Base-by-base conservation (phyloP, 2,888 invertebrate species). In the Hypolimnas misippus region DNA sequence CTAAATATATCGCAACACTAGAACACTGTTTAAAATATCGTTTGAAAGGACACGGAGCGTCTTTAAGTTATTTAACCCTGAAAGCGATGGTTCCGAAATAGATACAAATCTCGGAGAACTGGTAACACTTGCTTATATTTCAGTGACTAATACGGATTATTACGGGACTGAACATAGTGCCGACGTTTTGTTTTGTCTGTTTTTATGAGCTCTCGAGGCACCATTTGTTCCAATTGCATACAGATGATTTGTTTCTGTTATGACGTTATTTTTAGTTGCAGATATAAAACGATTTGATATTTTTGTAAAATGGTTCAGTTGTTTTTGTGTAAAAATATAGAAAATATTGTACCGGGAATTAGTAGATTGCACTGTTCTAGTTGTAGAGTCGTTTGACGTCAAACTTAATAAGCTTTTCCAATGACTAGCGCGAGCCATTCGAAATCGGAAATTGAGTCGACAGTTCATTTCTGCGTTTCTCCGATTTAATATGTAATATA, bases 11-110 rank as follows among this genome's bases (percentile, higher is more conserved):
- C 60, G 67, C 70, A 65, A 67, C 70, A 73, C 71, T 75, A 72
- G 73, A 73, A 62, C 78, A 75, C 74, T 73, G 70, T 72, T 78
- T 77, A 82, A 82, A 84, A 82, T 81, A 82, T 77, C 77, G 73
- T 72, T 74, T 74, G 69, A 80, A 81, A 82, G 78, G 82, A 85
- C 82, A 82, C 78, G 75, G 74, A 73, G 59, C 65, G 76, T 73
- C 77, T 81, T 77, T 74, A 77, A 88, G 87, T 88, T 89, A 89
- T 89, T 89, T 89, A 89, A 89, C 89, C 89, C 89, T 89, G 89
- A 89, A 89, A 84, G 78, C 80, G 76, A 75, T 75, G 77, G 74
- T 70, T 72, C 87, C 74, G 75, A 86, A 89, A 89, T 89, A 89
- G 85, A 79, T 67, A 73, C 79, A 76, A 79, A 81, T 76, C 78